Evolutionary conservation across 2,797 vertebrate species (phyloP), one percentile per base, ranked within the genome.

Genomic region (Lemur catta): DNA sequence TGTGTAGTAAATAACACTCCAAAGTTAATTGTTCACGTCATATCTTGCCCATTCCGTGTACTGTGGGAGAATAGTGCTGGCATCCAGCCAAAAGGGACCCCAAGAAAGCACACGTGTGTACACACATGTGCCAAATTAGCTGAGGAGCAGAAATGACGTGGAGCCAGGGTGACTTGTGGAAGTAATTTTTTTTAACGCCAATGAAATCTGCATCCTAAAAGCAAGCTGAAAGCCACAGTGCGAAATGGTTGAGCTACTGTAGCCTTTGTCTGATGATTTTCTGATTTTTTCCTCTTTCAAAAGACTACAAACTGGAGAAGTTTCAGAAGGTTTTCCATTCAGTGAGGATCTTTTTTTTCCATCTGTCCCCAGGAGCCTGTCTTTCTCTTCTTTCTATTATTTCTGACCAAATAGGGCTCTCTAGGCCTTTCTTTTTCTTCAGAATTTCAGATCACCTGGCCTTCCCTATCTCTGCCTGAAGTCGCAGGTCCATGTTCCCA

Each of bases 401-500:
- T 79, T 80, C 48, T 80, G 17, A 63, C 55, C 18, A 87, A 52
- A 61, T 59, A 69, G 82, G 78, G 5, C 30, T 43, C 7, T 35
- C 3, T 10, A 15, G 65, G 20, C 43, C 33, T 75, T 93, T 71
- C 28, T 63, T 59, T 87, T 33, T 3, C 1, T 63, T 94, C 35
- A 35, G 30, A 69, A 61, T 69, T 81, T 84, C 79, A 38, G 3
- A 75, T 85, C 9, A 20, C 57, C 43, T 41, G 2, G 38, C 41
- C 50, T 78, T 72, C 41, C 17, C 18, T 24, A 10, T 38, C 35
- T 88, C 20, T 61, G 0, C 63, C 12, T 38, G 24, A 24, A 11
- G 6, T 35, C 10, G 2, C 13, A 35, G 38, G 13, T 65, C 4
- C 14, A 0, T 11, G 24, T 18, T 7, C 26, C 33, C 4, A 3